Base-by-base conservation (phyloP, 2,888 invertebrate genomes). In the Catocala fraxini region DNA sequence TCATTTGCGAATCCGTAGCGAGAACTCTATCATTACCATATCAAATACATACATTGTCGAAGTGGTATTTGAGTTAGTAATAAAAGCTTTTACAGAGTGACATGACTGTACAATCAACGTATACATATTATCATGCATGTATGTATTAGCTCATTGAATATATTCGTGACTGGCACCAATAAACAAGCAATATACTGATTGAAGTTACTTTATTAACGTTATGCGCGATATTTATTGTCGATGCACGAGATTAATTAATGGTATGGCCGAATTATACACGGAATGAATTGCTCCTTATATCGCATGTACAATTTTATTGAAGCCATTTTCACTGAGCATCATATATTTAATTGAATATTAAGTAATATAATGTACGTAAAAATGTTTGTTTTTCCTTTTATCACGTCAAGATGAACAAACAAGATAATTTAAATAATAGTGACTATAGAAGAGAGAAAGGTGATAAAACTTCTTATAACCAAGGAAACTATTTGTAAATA, bases 91-190 rank as follows among this genome's bases (percentile, higher is more conserved):
- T 7, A 39, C 9, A 39, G 35, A 39, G 6, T 39, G 35, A 39
- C 35, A 39, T 6, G 35, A 0, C 35, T 39, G 35, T 39, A 9
- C 35, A 39, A 39, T 39, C 35, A 39, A 39, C 9, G 35, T 39
- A 39, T 39, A 39, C 35, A 39, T 39, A 39, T 9, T 39, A 7
- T 7, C 35, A 39, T 39, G 60, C 67, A 67, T 67, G 11, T 6
- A 10, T 9, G 11, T 34, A n/a, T 56, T 34, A 3, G 35, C 12
- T 53, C 60, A 73, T 65, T 55, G 39, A 63, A 68, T 66, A 70
- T 70, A 62, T 57, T 71, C 79, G 79, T 79, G 79, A 79, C 74
- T 74, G 10, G 10, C 6, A 55, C 47, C 68, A 68, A 79, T 79
- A 74, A 76, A 59, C 65, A 67, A 60, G 42, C 55, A 64, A 69